These are phyloP conservation scores for Eupristina koningsbergeri DNA, from an alignment of 1,140 invertebrate genomes.

Conservation along the genomic window DNA sequence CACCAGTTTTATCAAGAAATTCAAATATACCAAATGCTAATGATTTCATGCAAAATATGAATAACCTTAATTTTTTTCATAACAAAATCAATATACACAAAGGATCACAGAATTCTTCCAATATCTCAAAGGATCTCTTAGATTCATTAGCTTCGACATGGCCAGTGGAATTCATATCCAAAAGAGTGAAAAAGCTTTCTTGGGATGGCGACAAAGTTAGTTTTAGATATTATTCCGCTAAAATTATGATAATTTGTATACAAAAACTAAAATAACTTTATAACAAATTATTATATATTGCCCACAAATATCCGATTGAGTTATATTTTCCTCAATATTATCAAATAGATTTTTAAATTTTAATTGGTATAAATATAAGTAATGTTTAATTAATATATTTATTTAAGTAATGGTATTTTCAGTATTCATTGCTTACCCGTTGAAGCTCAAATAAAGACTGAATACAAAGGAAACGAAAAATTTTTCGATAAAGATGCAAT, in stretches of 20 bases:
- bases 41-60: constrained; percentile 71
- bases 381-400: too few relatives aligned
- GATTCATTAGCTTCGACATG: constrained; percentile 70
- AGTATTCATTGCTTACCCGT: too few relatives aligned
- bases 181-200: constrained; percentile 81
- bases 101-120: constrained; percentile 68
- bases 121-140: constrained; percentile 66
- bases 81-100: constrained; percentile 62
- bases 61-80: constrained; percentile 66
- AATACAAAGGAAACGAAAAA: too few relatives aligned
- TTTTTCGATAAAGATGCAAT: too few relatives aligned
- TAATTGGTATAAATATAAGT: too few relatives aligned
- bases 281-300: too few relatives aligned
- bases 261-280: not conserved
- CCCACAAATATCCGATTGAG: too few relatives aligned
- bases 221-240: not conserved
- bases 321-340: too few relatives aligned
- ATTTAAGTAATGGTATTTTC: too few relatives aligned
- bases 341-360: too few relatives aligned
- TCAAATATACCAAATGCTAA: constrained; percentile 70
- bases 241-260: not conserved
- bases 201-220: constrained; percentile 78
- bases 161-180: constrained; percentile 76
- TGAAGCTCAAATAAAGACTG: too few relatives aligned
- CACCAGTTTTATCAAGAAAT: constrained; percentile 67